These are phyloP conservation scores for Calliphora vomitoria DNA, from an alignment of 2,888 invertebrate species.

Conservation along the genomic window DNA sequence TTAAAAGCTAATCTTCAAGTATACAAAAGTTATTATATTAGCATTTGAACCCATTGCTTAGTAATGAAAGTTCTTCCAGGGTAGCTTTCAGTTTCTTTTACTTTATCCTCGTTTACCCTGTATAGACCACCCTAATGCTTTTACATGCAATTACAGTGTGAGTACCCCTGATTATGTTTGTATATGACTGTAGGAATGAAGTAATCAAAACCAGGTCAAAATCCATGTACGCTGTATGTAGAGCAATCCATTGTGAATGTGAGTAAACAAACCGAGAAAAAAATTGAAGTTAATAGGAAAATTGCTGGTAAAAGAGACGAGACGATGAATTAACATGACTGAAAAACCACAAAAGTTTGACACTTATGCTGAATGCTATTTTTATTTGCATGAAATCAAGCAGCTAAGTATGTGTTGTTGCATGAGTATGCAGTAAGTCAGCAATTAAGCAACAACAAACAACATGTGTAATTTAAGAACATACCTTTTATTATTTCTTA, in stretches of 20 bases:
- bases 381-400: neutral
- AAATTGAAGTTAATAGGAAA: conserved; percentile 4
- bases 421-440: conserved; percentile 3
- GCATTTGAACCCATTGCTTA: too few species aligned
- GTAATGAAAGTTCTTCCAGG: too few species aligned
- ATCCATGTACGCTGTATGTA: conserved; percentile 26
- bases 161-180: conserved; percentile 22
- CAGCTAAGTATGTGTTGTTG: neutral
- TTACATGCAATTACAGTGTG: neutral
- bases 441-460: conserved; percentile 1
- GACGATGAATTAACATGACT: neutral
- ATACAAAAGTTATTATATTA: too few species aligned
- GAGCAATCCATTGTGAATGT: conserved; percentile 22
- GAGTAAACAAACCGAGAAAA: conserved; percentile 11
- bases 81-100: too few species aligned
- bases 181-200: conserved; percentile 15
- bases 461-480: conserved; percentile 50
- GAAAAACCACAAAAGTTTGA: conserved; percentile 55
- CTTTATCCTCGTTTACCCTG: too few species aligned
- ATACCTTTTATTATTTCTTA: conserved; percentile 8
- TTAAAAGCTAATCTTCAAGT: too few species aligned
- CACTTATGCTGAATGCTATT: conserved; percentile 26
- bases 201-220: conserved; percentile 67
- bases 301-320: conserved; percentile 15
- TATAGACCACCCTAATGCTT: conserved; percentile 24